A percentile compares a stretch with the other conserved stretches of the same genome.
phyloP scores from a whole-genome alignment of 2,888 invertebrate genomes.

The Lasiommata megera region DNA sequence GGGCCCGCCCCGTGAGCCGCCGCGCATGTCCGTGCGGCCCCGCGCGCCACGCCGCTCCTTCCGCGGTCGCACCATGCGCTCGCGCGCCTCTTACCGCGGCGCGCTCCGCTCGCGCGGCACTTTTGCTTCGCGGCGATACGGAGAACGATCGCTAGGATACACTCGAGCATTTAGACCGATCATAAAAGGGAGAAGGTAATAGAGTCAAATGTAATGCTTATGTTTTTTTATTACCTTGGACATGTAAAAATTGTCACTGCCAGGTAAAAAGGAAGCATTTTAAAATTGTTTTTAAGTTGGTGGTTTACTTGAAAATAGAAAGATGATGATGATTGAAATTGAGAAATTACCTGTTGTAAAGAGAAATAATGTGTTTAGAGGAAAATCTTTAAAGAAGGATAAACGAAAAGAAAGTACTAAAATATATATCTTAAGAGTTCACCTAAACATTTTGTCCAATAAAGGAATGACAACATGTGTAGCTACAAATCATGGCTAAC shows the following conservation, averaged over 20 bases:
- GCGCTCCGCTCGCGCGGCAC: slow-evolving; percentile 77
- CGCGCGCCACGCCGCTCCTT: slow-evolving; percentile 78
- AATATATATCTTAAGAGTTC: neutral
- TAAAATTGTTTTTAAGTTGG: neutral
- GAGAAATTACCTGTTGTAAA: neutral
- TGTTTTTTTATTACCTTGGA: slow-evolving; percentile 40
- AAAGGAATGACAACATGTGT: neutral
- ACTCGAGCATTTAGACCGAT: slow-evolving; percentile 65
- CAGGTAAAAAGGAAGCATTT: neutral
- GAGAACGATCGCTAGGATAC: slow-evolving; percentile 66
- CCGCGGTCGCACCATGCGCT: slow-evolving; percentile 77
- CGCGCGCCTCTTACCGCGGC: slow-evolving; percentile 79
- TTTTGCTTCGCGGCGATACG: slow-evolving; percentile 63
- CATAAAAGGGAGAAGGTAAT: slow-evolving; percentile 78
- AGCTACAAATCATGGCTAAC: neutral
- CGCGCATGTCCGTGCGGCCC: slow-evolving; percentile 61
- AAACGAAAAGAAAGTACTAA: neutral
- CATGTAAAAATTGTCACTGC: slow-evolving; percentile 4
- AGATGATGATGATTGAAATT: neutral
- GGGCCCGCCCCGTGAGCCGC: slow-evolving; percentile 72
- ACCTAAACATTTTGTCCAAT: neutral
- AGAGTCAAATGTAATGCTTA: slow-evolving; percentile 46
- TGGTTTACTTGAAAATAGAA: neutral
- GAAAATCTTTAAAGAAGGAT: neutral
- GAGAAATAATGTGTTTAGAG: neutral